Base-by-base conservation (phyloP, 35 echinoderm and acorn worm genomes). In the Acanthaster planci region DNA sequence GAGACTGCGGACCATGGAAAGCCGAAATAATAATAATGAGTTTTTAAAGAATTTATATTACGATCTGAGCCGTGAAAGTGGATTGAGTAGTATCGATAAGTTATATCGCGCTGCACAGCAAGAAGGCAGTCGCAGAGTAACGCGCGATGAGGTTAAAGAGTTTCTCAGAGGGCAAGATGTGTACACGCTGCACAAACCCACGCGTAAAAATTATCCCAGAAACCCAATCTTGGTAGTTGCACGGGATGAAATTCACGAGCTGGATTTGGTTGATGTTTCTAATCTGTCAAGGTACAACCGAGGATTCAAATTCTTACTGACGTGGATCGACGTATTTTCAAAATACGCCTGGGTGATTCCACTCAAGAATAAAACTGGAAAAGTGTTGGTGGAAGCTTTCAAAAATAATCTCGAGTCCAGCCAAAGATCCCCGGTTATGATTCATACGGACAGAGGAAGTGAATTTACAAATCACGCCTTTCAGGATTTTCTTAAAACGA, bases 401-500 rank as follows among this genome's bases (percentile, higher is more conserved):
- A 51, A 93, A 50, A 77, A 68, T 12, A 77, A 72, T 55, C 82
- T 91, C 35, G 29, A 52, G 42, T 47, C 16, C 12, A 54, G 16
- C 31, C 78, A 10, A 26, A 42, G 88, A 15, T 79, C 21, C 21
- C 85, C 89, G 0, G 18, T 42, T 12, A 67, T 76, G 21, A 38
- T 90, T n/a, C 88, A 90, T 21, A 77, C 81, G 7, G 88, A 91
- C 52, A 92, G 78, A 64, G 89, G 86, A 56, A 80, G 51, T 0
- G 90, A 97, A 80, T 93, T 92, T 76, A 93, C 79, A 8, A 97
- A 97, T 80, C 78, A 77, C 38, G 5, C 18, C 15, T 39, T 97
- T 56, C 94, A 93, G 52, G 22, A 22, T 7, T 97, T 38, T 51
- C 78, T 97, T 18, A 90, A 89, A 57, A 23, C 82, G 15, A 54